A percentile compares a stretch with the other conserved stretches of the same genome.
These are phyloP conservation scores for Dascillus cervinus DNA, from an alignment of 2,888 invertebrate genomes.

Conservation along the genomic window DNA sequence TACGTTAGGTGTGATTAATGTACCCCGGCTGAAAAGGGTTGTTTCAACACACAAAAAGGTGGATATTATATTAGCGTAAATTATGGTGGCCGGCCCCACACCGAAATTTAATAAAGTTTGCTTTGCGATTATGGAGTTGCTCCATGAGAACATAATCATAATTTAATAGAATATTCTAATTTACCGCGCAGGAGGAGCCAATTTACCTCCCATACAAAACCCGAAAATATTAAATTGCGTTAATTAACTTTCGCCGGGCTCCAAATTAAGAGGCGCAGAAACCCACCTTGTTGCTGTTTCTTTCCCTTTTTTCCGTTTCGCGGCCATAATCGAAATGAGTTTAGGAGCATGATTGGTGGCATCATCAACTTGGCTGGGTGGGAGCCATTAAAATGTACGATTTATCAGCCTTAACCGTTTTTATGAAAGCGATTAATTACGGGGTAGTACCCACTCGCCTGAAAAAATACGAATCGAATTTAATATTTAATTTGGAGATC, in stretches of 20 bases:
- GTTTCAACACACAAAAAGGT: conserved; percentile 12
- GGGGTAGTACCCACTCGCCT: no score
- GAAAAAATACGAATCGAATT: no score
- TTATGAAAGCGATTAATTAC: conserved; percentile 28
- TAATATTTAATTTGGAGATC: no score
- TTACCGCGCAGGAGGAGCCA: conserved; percentile 11
- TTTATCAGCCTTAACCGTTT: conserved; percentile 28
- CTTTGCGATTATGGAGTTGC: conserved; percentile 14
- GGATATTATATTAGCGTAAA: conserved; percentile 13
- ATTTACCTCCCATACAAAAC: conserved; percentile 13
- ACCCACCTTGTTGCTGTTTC: conserved; percentile 9
- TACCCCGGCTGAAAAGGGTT: no score
- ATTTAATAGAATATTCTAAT: conserved; percentile 15
- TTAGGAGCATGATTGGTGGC: conserved; percentile 25
- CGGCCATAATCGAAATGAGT: conserved; percentile 6
- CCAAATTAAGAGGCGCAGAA: conserved; percentile 9
- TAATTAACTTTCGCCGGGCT: conserved; percentile 15
- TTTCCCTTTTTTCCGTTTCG: not conserved
- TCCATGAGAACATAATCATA: conserved; percentile 14
- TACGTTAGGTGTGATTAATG: no score
- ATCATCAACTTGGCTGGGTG: conserved; percentile 25
- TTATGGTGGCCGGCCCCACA: conserved; percentile 12
- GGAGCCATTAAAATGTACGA: conserved; percentile 28
- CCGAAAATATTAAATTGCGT: conserved; percentile 11
- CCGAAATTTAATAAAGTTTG: conserved; percentile 15